Evolutionary conservation across 2,888 invertebrate genomes (phyloP).

Genomic region (Dorcus parallelipipedus): DNA sequence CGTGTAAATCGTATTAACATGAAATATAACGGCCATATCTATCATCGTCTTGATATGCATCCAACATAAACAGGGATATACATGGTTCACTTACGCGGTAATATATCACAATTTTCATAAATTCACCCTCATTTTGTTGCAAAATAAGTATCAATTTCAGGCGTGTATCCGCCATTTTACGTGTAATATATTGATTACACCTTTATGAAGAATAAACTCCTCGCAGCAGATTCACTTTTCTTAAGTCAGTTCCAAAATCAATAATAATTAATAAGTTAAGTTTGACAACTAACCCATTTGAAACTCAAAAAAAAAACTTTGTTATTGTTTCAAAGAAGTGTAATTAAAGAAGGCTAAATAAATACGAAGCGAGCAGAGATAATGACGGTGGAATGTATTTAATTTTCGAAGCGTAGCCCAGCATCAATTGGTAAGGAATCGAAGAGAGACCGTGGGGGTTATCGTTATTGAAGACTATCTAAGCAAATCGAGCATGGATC

Average conservation of each 20-base stretch:
- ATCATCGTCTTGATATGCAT: background rate
- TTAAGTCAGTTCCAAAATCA: too few species aligned
- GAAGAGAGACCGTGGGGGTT: conserved; percentile 22
- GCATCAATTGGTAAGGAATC: conserved; percentile 11
- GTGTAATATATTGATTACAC: too few species aligned
- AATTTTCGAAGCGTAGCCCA: conserved; percentile 8
- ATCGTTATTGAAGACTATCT: conserved; percentile 38
- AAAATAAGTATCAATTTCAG: background rate
- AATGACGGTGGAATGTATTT: conserved; percentile 6
- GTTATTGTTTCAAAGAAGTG: too few species aligned
- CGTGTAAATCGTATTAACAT: conserved; percentile 3
- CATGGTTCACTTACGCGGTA: conserved; percentile 3
- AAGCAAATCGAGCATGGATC: conserved; percentile 43
- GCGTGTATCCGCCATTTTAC: background rate
- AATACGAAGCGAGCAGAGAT: background rate
- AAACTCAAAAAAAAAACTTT: too few species aligned
- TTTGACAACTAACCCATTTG: too few species aligned
- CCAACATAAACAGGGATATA: background rate
- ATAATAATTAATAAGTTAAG: too few species aligned
- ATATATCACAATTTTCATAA: conserved; percentile 7
- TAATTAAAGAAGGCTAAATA: too few species aligned
- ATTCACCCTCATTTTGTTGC: background rate
- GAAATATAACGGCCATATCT: conserved; percentile 8
- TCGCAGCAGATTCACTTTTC: too few species aligned
- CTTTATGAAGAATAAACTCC: too few species aligned